A percentile compares a stretch with the other conserved stretches of the same genome.
Conservation (phyloP, 2,113 vertebrate species). For the Alligator sinensis region DNA sequence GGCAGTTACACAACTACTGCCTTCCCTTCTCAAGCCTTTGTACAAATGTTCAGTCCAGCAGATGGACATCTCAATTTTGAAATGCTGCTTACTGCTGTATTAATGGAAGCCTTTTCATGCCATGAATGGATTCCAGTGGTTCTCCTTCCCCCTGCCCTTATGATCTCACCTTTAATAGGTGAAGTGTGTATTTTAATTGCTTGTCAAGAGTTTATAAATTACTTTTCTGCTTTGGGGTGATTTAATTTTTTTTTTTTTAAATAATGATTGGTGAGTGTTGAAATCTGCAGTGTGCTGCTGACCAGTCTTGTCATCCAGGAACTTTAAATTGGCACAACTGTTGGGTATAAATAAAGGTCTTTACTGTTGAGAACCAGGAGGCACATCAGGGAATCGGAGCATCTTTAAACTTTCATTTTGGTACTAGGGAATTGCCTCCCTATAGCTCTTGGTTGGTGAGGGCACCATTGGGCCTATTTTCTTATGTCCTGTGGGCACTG, state of each 20-base stretch:
- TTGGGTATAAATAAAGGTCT: too few relatives aligned
- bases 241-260: background rate
- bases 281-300: background rate
- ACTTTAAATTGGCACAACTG: background rate
- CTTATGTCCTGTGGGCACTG: too few relatives aligned
- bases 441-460: background rate
- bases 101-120: background rate
- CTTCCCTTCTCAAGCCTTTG: accelerated
- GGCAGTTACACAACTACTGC: conserved; percentile 27
- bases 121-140: background rate
- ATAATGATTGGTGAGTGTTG: background rate
- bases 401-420: background rate
- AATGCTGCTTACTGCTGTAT: background rate
- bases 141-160: background rate
- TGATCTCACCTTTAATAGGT: background rate
- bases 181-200: accelerated
- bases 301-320: accelerated
- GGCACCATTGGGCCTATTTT: too few relatives aligned
- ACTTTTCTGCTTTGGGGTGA: background rate
- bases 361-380: too few relatives aligned
- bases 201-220: accelerated
- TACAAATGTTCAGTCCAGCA: accelerated
- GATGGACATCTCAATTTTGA: background rate
- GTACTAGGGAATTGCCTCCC: background rate
- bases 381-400: background rate